Percentiles rank a stretch among this genome's conserved stretches.
Evolutionary conservation across 2,113 vertebrate species (phyloP).

Genomic region (Mystacornis crossleyi): DNA sequence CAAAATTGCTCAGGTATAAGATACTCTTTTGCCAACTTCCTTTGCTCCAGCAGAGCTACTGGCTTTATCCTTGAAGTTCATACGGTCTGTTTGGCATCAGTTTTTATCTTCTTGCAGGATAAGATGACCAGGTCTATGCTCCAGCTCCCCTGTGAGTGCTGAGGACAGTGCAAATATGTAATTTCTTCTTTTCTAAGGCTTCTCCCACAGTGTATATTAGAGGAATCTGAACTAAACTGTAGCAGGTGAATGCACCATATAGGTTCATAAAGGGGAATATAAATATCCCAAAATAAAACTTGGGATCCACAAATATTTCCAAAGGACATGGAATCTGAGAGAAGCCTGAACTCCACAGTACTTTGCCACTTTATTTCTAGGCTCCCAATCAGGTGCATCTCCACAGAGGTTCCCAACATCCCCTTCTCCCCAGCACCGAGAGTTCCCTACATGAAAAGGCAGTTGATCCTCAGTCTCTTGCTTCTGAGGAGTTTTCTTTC

Average conservation of each 20-base stretch:
- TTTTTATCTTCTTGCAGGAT: not conserved
- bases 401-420: not conserved
- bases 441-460: not conserved
- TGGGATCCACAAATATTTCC: not conserved
- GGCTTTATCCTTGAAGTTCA: not conserved
- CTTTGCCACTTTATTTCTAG: not conserved
- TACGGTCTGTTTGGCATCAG: not conserved
- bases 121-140: not conserved
- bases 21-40: not conserved
- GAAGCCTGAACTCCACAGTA: not conserved
- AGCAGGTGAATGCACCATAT: not conserved
- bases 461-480: not conserved
- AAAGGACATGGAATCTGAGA: not conserved
- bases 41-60: not conserved
- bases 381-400: not conserved
- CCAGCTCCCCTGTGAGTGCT: not conserved
- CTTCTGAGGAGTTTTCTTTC: not conserved
- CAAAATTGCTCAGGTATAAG: not conserved
- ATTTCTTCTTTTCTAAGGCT: not conserved
- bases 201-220: not conserved
- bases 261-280: not conserved
- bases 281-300: not conserved
- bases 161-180: not conserved
- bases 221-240: not conserved
- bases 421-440: fast-evolving